Evolutionary conservation across 2,113 vertebrate genomes (phyloP).

Genomic region (Tetraodon nigroviridis): DNA sequence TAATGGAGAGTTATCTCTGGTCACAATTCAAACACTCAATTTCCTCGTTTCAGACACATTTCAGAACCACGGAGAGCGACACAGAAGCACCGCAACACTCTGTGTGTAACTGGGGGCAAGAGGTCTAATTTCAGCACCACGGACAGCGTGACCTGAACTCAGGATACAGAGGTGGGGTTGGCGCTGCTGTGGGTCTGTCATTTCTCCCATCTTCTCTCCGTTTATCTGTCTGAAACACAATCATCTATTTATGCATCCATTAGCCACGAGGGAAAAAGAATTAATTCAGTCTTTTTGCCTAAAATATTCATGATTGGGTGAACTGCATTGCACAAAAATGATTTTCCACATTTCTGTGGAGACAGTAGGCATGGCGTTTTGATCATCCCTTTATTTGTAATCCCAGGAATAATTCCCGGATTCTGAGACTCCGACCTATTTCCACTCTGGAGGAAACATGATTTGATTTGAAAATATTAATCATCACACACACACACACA

Average conservation of each 20-base stretch:
- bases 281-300: too few species aligned
- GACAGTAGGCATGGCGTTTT: conserved; percentile 38
- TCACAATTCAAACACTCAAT: too few species aligned
- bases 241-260: too few species aligned
- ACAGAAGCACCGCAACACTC: neutral
- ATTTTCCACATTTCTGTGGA: conserved; percentile 30
- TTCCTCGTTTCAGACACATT: neutral
- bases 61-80: conserved; percentile 40
- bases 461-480: conserved; percentile 68
- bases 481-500: conserved; percentile 52
- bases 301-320: neutral
- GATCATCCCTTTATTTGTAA: conserved; percentile 55
- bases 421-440: conserved; percentile 60
- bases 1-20: too few species aligned
- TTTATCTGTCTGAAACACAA: too few species aligned
- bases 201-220: too few species aligned
- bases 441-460: conserved; percentile 51
- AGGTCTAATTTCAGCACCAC: conserved; percentile 36
- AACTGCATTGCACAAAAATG: conserved; percentile 12
- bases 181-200: neutral
- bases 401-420: conserved; percentile 65
- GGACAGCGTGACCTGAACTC: conserved; percentile 21
- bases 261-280: too few species aligned
- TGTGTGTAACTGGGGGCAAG: too few species aligned
- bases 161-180: too few species aligned